phyloP scores from a whole-genome alignment of 2,888 invertebrate genomes.

The Drosophila parthenogenetica region DNA sequence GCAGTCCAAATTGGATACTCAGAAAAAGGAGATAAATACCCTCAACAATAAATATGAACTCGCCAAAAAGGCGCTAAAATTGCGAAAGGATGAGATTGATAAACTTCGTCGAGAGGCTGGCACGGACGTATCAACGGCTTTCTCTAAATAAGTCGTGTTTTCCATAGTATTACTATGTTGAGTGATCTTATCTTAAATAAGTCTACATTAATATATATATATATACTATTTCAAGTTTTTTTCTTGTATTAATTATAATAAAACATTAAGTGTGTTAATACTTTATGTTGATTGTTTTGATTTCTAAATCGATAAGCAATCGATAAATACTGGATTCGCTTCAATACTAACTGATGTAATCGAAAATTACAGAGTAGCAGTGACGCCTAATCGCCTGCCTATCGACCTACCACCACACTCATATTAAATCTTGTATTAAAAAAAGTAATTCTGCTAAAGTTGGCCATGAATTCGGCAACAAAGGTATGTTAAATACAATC shows the following conservation, averaged over 20 bases:
- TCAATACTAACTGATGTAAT: slow-evolving; percentile 3
- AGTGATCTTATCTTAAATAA: slow-evolving; percentile 38
- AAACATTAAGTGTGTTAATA: slow-evolving; percentile 13
- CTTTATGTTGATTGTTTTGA: not conserved
- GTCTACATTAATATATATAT: not conserved
- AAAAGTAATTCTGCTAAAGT: slow-evolving; percentile 55
- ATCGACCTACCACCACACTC: slow-evolving; percentile 47
- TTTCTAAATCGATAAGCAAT: too few relatives aligned
- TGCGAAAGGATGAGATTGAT: slow-evolving; percentile 46
- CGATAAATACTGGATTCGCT: not conserved
- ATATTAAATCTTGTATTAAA: slow-evolving; percentile 60
- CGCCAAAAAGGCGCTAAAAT: slow-evolving; percentile 50
- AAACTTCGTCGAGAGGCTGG: slow-evolving; percentile 25
- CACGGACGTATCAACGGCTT: not conserved
- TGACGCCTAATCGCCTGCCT: slow-evolving; percentile 16
- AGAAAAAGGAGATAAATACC: slow-evolving; percentile 32
- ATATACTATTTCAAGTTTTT: slow-evolving; percentile 15
- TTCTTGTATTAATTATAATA: slow-evolving; percentile 7
- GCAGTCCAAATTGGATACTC: slow-evolving; percentile 39
- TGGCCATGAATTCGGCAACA: slow-evolving; percentile 84
- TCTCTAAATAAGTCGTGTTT: slow-evolving; percentile 30
- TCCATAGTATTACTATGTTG: slow-evolving; percentile 25
- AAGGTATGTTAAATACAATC: slow-evolving; percentile 78
- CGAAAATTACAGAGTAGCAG: slow-evolving; percentile 24
- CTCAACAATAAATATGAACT: slow-evolving; percentile 48